A percentile compares a stretch with the other conserved stretches of the same genome.
These are phyloP conservation scores for Lipophrys pholis DNA, from an alignment of 2,113 vertebrate genomes.

Conservation along the genomic window DNA sequence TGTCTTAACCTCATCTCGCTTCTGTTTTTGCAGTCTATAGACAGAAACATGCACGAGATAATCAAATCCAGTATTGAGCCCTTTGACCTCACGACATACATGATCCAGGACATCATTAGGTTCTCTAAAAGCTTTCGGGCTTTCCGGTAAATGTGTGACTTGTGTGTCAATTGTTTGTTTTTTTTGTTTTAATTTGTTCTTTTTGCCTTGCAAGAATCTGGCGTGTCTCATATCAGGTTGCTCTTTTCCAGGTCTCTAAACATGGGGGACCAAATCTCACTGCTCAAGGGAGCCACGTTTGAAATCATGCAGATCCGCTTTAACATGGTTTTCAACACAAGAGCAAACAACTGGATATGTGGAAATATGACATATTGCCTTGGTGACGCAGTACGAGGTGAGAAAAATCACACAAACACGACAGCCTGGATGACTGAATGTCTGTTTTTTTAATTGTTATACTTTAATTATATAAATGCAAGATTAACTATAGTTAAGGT, in stretches of 20 bases:
- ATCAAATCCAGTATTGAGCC: background rate
- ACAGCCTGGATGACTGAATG: too few species aligned
- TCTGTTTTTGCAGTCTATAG: conserved; percentile 53
- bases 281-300: conserved; percentile 63
- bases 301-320: conserved; percentile 69
- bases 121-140: conserved; percentile 63
- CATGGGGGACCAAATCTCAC: conserved; percentile 61
- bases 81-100: conserved; percentile 62
- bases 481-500: too few species aligned
- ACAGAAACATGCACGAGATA: conserved; percentile 46
- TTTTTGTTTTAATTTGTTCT: background rate
- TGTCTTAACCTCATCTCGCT: background rate
- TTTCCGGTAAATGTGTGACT: conserved; percentile 49
- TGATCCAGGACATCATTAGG: conserved; percentile 64
- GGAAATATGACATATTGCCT: conserved; percentile 56
- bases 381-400: conserved; percentile 59
- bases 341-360: conserved; percentile 57
- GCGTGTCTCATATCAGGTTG: background rate
- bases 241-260: conserved; percentile 46
- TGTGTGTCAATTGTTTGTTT: background rate
- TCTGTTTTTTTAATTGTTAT: too few species aligned
- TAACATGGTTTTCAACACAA: conserved; percentile 65
- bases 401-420: background rate
- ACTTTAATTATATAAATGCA: too few species aligned
- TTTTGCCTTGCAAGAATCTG: background rate